Evolutionary conservation across 2,797 vertebrate species (phyloP), one percentile per base, ranked within the genome.

Genomic region (Threskiornis aethiopicus): DNA sequence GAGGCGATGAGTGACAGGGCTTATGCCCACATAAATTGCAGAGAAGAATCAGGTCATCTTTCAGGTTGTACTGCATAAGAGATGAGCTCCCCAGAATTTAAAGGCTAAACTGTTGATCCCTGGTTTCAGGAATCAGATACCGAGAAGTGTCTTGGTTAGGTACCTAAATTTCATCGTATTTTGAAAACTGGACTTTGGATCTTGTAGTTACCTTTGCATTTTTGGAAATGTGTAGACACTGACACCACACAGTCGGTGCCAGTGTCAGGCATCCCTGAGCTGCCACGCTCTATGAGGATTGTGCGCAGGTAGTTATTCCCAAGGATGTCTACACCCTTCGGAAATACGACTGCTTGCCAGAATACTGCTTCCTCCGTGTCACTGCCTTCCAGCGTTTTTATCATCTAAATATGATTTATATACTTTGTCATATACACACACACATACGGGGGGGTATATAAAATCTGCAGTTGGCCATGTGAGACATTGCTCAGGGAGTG

Each of bases 231-330:
- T 5, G 33, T 33, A 16, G 66, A 4, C 22, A 9, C n/a, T 10
- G n/a, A 13, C 42, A 12, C 37, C 15, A 1, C 1, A 2, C 33
- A 22, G 83, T 18, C 5, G 0, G 37, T 35, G 84, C 24, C 35
- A 6, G 10, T 1, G 0, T 31, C 19, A 0, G 70, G 37, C 3
- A 0, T 19, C 64, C 51, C 51, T 46, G n/a, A 58, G n/a, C 78
- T 31, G 49, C 66, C 17, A 2, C 1, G 6, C 42, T 29, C 20
- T 5, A 2, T 3, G 1, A 29, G 71, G n/a, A 8, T 16, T 0
- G 0, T 10, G 39, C 2, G 3, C 16, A 5, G 44, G 29, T 39
- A 7, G n/a, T 39, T 57, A 5, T 44, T 58, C 70, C 67, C 42
- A 25, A 12, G 66, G 49, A 18, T 37, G 19, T 31, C 39, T 19